phyloP scores from a whole-genome alignment of 2,113 vertebrate genomes.

The Trichechus manatus region DNA sequence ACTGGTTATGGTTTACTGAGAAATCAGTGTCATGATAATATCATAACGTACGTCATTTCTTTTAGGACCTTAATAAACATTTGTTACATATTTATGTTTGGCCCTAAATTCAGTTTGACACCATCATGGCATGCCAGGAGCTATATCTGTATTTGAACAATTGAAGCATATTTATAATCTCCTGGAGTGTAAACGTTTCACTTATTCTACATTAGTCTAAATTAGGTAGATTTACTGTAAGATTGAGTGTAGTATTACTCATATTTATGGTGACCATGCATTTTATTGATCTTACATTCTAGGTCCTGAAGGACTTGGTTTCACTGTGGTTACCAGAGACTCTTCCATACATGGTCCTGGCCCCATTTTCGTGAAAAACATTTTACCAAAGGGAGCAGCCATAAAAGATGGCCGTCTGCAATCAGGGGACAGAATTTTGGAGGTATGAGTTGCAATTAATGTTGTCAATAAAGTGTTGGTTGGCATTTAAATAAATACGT shows the following conservation, averaged over 20 bases:
- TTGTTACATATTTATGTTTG: not conserved
- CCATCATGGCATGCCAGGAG: not conserved
- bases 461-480: slow-evolving; percentile 9
- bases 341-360: slow-evolving; percentile 95
- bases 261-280: not conserved
- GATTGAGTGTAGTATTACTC: not conserved
- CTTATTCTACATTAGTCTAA: not conserved
- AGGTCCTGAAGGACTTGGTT: slow-evolving; percentile 98
- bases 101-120: slow-evolving; percentile 6
- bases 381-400: slow-evolving; percentile 96
- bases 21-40: not conserved
- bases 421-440: slow-evolving; percentile 97
- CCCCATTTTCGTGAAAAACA: slow-evolving; percentile 98
- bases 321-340: slow-evolving; percentile 98
- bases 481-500: slow-evolving; percentile 52
- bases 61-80: slow-evolving; percentile 26
- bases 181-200: slow-evolving; percentile 26
- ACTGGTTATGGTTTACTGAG: not conserved
- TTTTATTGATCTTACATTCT: slow-evolving; percentile 62
- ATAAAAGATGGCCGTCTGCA: slow-evolving; percentile 97
- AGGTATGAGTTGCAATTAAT: slow-evolving; percentile 88
- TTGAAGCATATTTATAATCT: slow-evolving; percentile 34
- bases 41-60: not conserved
- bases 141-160: slow-evolving; percentile 36
- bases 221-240: not conserved